These are phyloP conservation scores for Drosophila affinis DNA, from an alignment of 2,888 invertebrate genomes.

Conservation along the genomic window DNA sequence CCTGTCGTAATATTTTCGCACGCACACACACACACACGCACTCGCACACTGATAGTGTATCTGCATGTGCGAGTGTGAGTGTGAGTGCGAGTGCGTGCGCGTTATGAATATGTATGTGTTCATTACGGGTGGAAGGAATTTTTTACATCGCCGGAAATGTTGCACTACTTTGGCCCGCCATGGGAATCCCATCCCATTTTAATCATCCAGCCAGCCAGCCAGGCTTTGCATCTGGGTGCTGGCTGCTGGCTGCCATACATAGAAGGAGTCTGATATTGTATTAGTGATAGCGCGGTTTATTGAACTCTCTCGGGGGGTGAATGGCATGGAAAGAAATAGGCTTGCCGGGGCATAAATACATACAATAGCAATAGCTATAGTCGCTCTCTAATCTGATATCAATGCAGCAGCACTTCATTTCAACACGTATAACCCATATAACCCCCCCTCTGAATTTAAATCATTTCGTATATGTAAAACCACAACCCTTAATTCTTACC, in stretches of 20 bases:
- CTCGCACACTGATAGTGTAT: slow-evolving; percentile 7
- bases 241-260: background rate
- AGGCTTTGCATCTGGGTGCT: slow-evolving; percentile 24
- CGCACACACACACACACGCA: slow-evolving; percentile 21
- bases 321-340: slow-evolving; percentile 1
- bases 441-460: too few species aligned
- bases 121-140: slow-evolving; percentile 59
- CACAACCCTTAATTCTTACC: too few species aligned
- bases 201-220: slow-evolving; percentile 38
- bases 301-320: slow-evolving; percentile 21
- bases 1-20: slow-evolving; percentile 45
- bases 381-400: background rate
- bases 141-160: slow-evolving; percentile 73
- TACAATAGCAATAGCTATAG: background rate
- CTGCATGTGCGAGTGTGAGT: slow-evolving; percentile 1
- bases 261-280: background rate
- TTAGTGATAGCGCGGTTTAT: slow-evolving; percentile 21
- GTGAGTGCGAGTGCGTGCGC: slow-evolving; percentile 31
- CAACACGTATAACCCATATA: too few species aligned
- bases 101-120: slow-evolving; percentile 77
- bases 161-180: slow-evolving; percentile 63
- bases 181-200: slow-evolving; percentile 68
- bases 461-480: too few species aligned
- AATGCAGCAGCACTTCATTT: too few species aligned
- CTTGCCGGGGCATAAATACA: background rate